Base-by-base conservation (phyloP, 2,113 vertebrate species). In the Rhabdornis inornatus region DNA sequence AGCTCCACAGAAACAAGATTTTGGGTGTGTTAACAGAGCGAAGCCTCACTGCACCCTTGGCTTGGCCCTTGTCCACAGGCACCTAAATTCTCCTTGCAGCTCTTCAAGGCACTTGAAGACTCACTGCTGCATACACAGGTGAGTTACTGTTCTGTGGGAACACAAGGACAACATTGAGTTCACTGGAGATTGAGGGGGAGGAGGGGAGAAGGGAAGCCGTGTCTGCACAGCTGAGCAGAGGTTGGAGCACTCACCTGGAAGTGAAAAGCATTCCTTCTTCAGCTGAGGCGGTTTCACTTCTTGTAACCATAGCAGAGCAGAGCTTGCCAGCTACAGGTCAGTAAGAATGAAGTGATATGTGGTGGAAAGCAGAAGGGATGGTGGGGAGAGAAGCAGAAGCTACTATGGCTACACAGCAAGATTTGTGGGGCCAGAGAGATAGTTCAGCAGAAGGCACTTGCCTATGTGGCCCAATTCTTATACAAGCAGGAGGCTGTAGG, bases 301-400 rank as follows among this genome's bases (percentile, higher is more conserved):
- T 23, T 30, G 25, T 44, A n/a, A 66, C 24, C 1, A 0, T 0
- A 35, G 8, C 0, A 0, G 65, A 82, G 65, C 56, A 82, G 37
- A 44, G 23, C 27, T 74, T 40, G 11, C 12, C 8, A 21, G 47
- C 52, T 47, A 44, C 9, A 27, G 23, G 30, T 39, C 69, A 47
- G 2, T 2, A 31, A 28, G 27, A 83, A 83, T 37, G 17, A 44
- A 53, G 33, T 6, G 50, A n/a, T 18, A 8, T 1, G 15, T 1
- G 9, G 15, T 64, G 22, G 69, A 69, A 81, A 87, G 69, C 45
- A 64, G 72, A 69, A 72, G 16, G 16, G 5, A 5, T 28, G 17
- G 2, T 16, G 33, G 17, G 39, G 45, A 68, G 15, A 57, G 39
- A 31, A 83, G 63, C 4, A 17, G 20, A 6, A 21, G 9, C n/a